These are phyloP conservation scores for Stenchaetothrips biformis DNA, from an alignment of 2,888 invertebrate species.

Conservation along the genomic window DNA sequence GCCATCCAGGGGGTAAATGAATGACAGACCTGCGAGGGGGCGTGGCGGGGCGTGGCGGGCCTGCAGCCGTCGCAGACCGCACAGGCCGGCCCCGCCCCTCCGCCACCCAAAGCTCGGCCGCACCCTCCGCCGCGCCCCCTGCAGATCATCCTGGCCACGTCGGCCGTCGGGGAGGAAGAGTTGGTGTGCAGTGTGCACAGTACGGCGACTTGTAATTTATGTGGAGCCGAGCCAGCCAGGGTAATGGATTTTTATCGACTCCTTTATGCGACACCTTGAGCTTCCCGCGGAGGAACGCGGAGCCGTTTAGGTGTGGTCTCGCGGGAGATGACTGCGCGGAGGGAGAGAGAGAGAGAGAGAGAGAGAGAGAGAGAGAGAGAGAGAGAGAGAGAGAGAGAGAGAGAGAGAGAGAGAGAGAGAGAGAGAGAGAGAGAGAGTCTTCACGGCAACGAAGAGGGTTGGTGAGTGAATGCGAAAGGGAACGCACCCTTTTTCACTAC, in stretches of 20 bases:
- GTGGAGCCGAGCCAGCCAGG: not conserved
- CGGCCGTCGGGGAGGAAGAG: not conserved
- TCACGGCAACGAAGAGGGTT: not conserved
- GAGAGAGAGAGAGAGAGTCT: not conserved
- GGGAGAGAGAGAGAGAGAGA: not conserved
- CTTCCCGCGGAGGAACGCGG: not conserved
- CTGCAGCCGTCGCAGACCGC: not conserved
- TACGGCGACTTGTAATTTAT: not conserved
- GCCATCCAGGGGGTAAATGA: not conserved
- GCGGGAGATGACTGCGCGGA: not conserved
- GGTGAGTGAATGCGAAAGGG: not conserved
- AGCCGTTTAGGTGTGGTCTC: not conserved
- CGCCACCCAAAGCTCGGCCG: not conserved
- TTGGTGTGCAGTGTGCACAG: not conserved
- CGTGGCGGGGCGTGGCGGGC: slow-evolving; percentile 1
- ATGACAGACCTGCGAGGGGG: not conserved
- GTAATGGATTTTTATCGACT: slow-evolving; percentile 15
- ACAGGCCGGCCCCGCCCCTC: not conserved
- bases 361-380: not conserved
- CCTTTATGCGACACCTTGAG: slow-evolving; percentile 12
- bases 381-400: not conserved
- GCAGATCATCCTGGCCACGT: not conserved
- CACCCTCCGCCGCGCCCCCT: not conserved
- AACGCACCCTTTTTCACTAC: too few species aligned
- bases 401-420: not conserved